Conservation (phyloP, 2,888 invertebrate species). For the Latrodectus elegans region DNA sequence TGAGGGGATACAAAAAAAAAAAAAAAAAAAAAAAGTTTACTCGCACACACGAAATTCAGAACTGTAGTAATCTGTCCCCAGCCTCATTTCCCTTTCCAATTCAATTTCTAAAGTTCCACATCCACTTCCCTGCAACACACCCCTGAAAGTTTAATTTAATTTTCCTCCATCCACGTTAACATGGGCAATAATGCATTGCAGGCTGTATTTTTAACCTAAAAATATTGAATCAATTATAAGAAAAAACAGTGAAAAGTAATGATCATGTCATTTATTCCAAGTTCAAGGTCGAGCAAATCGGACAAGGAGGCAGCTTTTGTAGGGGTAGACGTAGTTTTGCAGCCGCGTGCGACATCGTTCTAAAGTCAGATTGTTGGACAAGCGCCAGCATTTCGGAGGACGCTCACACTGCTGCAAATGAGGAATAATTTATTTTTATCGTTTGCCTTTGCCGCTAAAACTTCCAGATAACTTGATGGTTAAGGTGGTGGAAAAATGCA, state of each 20-base stretch:
- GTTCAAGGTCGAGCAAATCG: conserved; percentile 3
- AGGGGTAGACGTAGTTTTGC: conserved; percentile 1
- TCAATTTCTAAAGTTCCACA: no score
- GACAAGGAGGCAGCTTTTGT: not conserved
- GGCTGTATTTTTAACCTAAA: not conserved
- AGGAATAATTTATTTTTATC: conserved; percentile 3
- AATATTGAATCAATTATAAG: not conserved
- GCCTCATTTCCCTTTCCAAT: no score
- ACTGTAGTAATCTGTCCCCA: no score
- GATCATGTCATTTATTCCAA: not conserved
- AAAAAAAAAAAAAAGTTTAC: no score
- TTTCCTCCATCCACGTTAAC: no score
- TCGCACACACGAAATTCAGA: no score
- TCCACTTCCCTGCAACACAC: no score
- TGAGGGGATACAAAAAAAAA: no score
- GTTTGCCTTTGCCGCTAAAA: not conserved
- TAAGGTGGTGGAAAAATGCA: not conserved
- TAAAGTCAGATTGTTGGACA: conserved; percentile 2
- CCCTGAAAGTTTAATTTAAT: no score
- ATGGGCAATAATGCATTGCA: not conserved
- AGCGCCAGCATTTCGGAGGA: not conserved
- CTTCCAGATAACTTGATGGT: not conserved
- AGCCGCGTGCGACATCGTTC: not conserved
- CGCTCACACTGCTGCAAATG: conserved; percentile 2
- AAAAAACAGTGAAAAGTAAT: not conserved